These are phyloP conservation scores for Lipotes vexillifer DNA, from an alignment of 2,113 vertebrate genomes.

Conservation along the genomic window DNA sequence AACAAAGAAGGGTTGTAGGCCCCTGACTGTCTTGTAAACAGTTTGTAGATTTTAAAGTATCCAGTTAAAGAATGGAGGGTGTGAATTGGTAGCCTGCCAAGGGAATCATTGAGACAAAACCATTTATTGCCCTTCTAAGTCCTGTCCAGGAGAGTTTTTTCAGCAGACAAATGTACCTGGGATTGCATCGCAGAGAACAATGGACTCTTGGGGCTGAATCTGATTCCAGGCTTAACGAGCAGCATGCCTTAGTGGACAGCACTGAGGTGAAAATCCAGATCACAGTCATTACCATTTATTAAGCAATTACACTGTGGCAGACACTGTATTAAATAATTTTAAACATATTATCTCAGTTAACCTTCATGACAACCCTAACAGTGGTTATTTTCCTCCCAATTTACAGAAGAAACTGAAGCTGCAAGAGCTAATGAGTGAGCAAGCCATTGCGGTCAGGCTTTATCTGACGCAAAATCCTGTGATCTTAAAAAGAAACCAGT, in stretches of 20 bases:
- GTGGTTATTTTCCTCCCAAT: background rate
- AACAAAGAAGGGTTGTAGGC: background rate
- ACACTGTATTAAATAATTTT: constrained; percentile 33
- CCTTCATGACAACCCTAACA: background rate
- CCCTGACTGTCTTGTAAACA: background rate
- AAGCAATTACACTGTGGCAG: constrained; percentile 4
- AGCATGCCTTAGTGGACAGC: background rate
- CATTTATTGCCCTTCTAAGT: background rate
- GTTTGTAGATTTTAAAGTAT: background rate
- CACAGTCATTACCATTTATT: background rate
- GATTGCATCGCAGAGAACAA: background rate
- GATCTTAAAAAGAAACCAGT: background rate
- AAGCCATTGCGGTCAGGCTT: background rate
- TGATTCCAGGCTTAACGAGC: background rate
- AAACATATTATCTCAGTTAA: constrained; percentile 42
- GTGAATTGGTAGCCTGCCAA: background rate
- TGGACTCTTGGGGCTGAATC: background rate
- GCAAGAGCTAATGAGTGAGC: background rate
- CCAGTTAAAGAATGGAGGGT: background rate
- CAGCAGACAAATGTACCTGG: background rate
- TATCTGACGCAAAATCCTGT: background rate
- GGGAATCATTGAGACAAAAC: background rate
- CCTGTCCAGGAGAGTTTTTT: background rate
- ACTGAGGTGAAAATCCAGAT: background rate
- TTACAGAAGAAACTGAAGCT: background rate